These are phyloP conservation scores for Cettia cetti DNA, from an alignment of 2,113 vertebrate genomes.

Conservation along the genomic window DNA sequence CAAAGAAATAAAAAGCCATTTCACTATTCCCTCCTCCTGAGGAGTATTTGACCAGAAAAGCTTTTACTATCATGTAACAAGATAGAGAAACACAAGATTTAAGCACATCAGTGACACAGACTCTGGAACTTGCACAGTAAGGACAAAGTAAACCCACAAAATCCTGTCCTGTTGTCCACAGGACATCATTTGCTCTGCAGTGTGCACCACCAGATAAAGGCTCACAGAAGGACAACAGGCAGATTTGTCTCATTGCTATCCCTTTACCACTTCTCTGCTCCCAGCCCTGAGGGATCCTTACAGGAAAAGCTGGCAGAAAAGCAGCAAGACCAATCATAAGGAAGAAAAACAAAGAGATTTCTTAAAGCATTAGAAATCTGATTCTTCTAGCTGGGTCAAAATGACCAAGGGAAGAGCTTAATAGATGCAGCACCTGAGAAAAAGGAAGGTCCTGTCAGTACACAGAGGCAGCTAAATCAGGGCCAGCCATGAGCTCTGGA, in stretches of 20 bases:
- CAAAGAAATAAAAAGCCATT: neutral
- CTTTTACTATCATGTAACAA: neutral
- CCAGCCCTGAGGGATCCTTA: neutral
- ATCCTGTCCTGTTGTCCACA: neutral
- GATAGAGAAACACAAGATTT: neutral
- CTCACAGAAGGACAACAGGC: neutral
- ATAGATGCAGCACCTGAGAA: neutral
- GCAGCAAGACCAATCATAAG: neutral
- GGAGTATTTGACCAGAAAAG: neutral
- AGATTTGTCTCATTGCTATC: neutral
- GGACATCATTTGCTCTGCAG: neutral
- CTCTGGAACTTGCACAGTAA: neutral
- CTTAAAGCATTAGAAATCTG: neutral
- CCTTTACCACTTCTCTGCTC: neutral
- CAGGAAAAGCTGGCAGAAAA: neutral
- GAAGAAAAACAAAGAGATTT: neutral
- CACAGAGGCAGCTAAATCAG: neutral
- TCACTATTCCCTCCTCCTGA: neutral
- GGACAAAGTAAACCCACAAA: neutral
- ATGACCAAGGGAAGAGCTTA: neutral
- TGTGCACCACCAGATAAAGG: neutral
- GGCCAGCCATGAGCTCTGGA: neutral
- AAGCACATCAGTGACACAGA: neutral
- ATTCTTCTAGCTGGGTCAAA: neutral
- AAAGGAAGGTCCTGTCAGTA: neutral